Base-by-base conservation (phyloP, 1,140 invertebrate genomes). In the Neocloeon triangulifer region DNA sequence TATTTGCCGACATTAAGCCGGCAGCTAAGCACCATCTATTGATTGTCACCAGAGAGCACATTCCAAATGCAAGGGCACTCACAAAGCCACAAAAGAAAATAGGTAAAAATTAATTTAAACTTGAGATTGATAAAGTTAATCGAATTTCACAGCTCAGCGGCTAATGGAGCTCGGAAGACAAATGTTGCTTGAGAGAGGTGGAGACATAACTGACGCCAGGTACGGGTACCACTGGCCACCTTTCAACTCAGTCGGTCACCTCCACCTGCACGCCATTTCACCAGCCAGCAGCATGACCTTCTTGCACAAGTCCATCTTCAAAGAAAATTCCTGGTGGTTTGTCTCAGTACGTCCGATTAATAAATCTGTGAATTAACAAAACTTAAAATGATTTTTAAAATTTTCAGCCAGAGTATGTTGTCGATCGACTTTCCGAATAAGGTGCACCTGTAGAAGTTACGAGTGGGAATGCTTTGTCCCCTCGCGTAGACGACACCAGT, bases 151-250 rank as follows among this genome's bases (percentile, higher is more conserved):
- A 17, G 12, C 19, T 34, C 8, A 30, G 27, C 25, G 12, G 10
- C 18, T 15, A n/a, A 10, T 17, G 10, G 28, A 17, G 3, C 14
- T 30, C 15, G 12, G 13, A 13, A 14, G 18, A 15, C 16, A 17
- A 5, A 10, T 14, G 15, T 30, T 30, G 15, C 10, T 9, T 10
- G 16, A 13, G n/a, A 10, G 17, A 4, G 23, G 16, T 22, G 22
- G 30, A 4, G n/a, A 10, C 12, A 15, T 19, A 14, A 12, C 29
- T 22, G 28, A 21, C 17, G 28, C 18, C 3, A 62, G 75, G 25
- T 65, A 78, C 28, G 86, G 86, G 1, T 92, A 88, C 49, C 85
- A 92, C 46, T 79, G 79, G 73, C 82, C 86, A 14, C 86, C 86
- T 1, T 91, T 89, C 50, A 71, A 74, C 29, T 70, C 69, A 5